Evolutionary conservation across 30 jellyfish, hydroid and myxozoan genomes (phyloP).

Genomic region (Pelagia noctiluca): DNA sequence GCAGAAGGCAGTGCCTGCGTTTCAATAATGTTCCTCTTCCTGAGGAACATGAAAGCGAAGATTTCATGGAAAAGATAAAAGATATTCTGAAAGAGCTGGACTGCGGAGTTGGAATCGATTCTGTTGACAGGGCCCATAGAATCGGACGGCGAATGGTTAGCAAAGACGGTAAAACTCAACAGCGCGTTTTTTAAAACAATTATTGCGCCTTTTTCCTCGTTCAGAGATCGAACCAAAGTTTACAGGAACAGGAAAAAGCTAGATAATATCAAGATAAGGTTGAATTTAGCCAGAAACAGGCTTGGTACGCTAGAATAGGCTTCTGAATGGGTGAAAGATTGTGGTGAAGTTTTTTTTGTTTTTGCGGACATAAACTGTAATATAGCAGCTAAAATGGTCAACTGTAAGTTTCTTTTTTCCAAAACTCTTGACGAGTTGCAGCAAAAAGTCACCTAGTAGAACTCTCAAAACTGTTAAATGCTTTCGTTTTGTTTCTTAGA

Average conservation of each 20-base stretch:
- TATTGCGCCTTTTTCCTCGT: conserved; percentile 23
- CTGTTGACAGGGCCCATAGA: conserved; percentile 56
- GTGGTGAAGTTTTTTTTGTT: neutral
- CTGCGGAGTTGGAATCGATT: conserved; percentile 29
- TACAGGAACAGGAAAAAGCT: conserved; percentile 31
- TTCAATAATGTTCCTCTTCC: conserved; percentile 25
- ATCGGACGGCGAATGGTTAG: conserved; percentile 5
- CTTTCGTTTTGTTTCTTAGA: conserved; percentile 7
- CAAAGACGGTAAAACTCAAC: conserved; percentile 18
- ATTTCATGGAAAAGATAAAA: conserved; percentile 16
- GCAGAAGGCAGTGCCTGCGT: conserved; percentile 35
- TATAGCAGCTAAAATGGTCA: conserved; percentile 32
- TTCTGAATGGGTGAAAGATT: conserved; percentile 1
- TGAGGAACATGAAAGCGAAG: conserved; percentile 6
- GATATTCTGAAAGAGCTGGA: conserved; percentile 15
- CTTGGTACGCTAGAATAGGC: conserved; percentile 19
- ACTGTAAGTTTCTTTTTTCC: conserved; percentile 15
- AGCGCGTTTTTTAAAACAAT: too few species aligned
- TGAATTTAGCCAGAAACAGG: conserved; percentile 21
- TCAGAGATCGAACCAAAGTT: conserved; percentile 19
- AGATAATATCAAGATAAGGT: neutral
- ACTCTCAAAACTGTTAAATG: conserved; percentile 24
- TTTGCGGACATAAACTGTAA: conserved; percentile 50
- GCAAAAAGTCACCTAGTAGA: conserved; percentile 22
- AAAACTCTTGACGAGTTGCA: conserved; percentile 12